Evolutionary conservation across 2,797 vertebrate genomes (phyloP).

Genomic region (Coreius guichenoti): DNA sequence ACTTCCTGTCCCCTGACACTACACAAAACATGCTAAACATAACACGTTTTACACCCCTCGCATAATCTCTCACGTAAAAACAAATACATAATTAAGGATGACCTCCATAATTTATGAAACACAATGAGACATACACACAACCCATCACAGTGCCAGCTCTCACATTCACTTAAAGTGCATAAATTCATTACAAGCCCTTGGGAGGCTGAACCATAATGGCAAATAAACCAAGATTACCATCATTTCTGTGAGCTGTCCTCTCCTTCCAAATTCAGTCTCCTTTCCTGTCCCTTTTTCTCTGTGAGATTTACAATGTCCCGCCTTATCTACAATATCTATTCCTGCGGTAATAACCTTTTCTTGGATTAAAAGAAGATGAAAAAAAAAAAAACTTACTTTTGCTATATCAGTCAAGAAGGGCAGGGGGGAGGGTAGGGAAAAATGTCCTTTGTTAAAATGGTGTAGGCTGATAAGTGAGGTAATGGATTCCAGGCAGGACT

Average conservation of each 20-base stretch:
- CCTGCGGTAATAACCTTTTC: constrained; percentile 53
- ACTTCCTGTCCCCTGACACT: constrained; percentile 41
- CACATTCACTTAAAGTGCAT: constrained; percentile 61
- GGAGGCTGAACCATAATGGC: constrained; percentile 37
- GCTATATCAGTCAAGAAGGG: constrained; percentile 56
- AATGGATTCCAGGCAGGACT: constrained; percentile 74
- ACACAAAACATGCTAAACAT: constrained; percentile 59
- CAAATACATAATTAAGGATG: constrained; percentile 68
- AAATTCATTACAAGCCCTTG: constrained; percentile 59
- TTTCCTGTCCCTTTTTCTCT: constrained; percentile 57
- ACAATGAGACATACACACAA: constrained; percentile 63
- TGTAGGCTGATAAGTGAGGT: constrained; percentile 70
- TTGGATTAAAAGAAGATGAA: constrained; percentile 54
- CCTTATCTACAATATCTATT: constrained; percentile 60
- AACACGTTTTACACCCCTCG: constrained; percentile 60
- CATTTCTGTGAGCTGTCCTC: constrained; percentile 60
- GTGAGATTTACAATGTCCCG: constrained; percentile 61
- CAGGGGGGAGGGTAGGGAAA: constrained; percentile 51
- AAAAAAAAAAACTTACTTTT: constrained; percentile 48
- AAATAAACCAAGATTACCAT: constrained; percentile 60
- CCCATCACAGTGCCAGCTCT: constrained; percentile 56
- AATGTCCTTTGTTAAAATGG: constrained; percentile 63
- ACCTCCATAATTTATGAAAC: constrained; percentile 70
- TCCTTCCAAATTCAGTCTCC: constrained; percentile 58
- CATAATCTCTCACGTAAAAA: constrained; percentile 60